These are phyloP conservation scores for Drosophila trichaetosa DNA, from an alignment of 2,888 invertebrate species.

Conservation along the genomic window DNA sequence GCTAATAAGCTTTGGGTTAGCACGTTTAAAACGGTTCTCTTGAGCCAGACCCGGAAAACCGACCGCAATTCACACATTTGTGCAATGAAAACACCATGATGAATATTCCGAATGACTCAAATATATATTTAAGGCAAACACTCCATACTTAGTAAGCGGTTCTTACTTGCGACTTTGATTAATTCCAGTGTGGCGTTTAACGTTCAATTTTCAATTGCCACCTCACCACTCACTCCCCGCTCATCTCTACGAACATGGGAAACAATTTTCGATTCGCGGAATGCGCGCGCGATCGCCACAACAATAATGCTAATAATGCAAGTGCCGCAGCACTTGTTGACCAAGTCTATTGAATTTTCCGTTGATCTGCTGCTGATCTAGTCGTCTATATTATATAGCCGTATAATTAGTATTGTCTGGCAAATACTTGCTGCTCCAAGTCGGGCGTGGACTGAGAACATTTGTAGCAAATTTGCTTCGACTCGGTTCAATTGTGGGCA, in stretches of 20 bases:
- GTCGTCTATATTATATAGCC: slow-evolving; percentile 43
- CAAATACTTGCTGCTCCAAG: slow-evolving; percentile 33
- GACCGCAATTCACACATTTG: slow-evolving; percentile 28
- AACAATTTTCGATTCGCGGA: slow-evolving; percentile 30
- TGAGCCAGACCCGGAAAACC: slow-evolving; percentile 9
- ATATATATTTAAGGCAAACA: slow-evolving; percentile 2
- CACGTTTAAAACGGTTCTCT: slow-evolving; percentile 21
- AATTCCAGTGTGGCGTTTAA: slow-evolving; percentile 31
- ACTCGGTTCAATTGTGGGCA: slow-evolving; percentile 30
- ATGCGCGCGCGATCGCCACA: slow-evolving; percentile 42
- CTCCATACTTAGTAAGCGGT: slow-evolving; percentile 2
- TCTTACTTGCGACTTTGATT: slow-evolving; percentile 25
- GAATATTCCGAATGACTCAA: slow-evolving; percentile 19
- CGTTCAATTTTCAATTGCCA: slow-evolving; percentile 31
- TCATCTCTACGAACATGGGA: background rate
- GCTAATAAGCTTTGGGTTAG: slow-evolving; percentile 20
- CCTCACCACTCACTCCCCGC: slow-evolving; percentile 2
- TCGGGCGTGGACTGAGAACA: slow-evolving; percentile 26
- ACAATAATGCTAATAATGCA: slow-evolving; percentile 46
- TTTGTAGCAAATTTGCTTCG: slow-evolving; percentile 10
- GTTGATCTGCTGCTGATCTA: slow-evolving; percentile 46
- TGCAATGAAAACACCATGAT: slow-evolving; percentile 13
- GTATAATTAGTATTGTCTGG: slow-evolving; percentile 50
- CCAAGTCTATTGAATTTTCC: slow-evolving; percentile 49
- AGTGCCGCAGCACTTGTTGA: slow-evolving; percentile 44